Conservation (phyloP, 92 coral and sea anemone genomes). For the Zoanthus sociatus region DNA sequence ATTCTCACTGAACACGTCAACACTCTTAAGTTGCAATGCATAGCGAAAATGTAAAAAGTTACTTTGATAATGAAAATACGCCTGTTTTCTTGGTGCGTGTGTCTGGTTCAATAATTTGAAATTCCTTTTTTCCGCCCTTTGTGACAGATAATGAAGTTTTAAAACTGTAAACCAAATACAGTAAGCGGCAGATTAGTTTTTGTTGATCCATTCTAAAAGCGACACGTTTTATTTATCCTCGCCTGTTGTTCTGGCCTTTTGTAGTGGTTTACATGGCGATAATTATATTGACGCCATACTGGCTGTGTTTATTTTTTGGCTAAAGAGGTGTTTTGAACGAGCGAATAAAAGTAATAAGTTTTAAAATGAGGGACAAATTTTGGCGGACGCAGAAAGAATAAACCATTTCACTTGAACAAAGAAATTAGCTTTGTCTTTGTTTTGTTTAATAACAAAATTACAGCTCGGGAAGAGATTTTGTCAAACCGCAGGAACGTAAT, state of each 20-base stretch:
- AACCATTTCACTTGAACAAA: slow-evolving; percentile 26
- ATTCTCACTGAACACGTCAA: slow-evolving; percentile 25
- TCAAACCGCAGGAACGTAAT: slow-evolving; percentile 41
- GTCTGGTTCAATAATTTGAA: not conserved
- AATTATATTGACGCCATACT: slow-evolving; percentile 50
- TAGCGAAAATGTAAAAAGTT: not conserved
- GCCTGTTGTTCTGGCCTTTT: slow-evolving; percentile 32
- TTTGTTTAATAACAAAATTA: not conserved
- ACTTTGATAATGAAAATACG: not conserved
- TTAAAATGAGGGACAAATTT: slow-evolving; percentile 12
- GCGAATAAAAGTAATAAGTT: slow-evolving; percentile 20
- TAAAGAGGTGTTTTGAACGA: slow-evolving; percentile 40
- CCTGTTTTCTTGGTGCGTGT: slow-evolving; percentile 1
- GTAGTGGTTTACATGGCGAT: slow-evolving; percentile 35
- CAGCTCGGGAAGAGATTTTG: slow-evolving; percentile 12
- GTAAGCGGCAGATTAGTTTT: slow-evolving; percentile 32
- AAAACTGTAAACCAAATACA: slow-evolving; percentile 12
- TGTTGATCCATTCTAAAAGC: slow-evolving; percentile 15
- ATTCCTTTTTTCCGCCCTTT: not conserved
- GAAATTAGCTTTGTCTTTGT: slow-evolving; percentile 7
- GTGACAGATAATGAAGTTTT: not conserved
- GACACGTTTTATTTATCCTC: slow-evolving; percentile 49
- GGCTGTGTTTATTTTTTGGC: slow-evolving; percentile 48
- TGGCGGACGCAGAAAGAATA: slow-evolving; percentile 1
- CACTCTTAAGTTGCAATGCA: not conserved